Base-by-base conservation (phyloP, 2,797 vertebrate genomes). In the Nothura maculosa region DNA sequence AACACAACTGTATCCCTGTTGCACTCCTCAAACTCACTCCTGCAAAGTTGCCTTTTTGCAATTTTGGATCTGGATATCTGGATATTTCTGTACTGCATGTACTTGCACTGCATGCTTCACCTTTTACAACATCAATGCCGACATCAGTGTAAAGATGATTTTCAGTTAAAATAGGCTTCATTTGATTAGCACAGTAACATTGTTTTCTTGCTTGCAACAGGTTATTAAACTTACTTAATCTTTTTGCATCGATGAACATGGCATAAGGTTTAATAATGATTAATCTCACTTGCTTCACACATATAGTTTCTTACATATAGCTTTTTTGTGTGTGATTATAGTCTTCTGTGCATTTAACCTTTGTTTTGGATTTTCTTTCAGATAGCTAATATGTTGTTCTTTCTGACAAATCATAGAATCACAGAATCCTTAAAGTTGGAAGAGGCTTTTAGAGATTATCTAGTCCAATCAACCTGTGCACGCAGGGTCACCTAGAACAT, bases 311-410 rank as follows among this genome's bases (percentile, higher is more conserved):
- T 62, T 75, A 47, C 21, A 38, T 52, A 38, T 10, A 38, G 15
- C 14, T 55, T 60, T 22, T 52, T 48, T 40, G 14, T 1, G 14
- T 1, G 5, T 6, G 7, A 27, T 50, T 54, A 28, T 10, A 38
- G 12, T 50, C 27, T 62, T 68, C 12, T 18, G 4, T 76, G 9
- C 28, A 66, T 47, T 9, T 75, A 67, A 57, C n/a, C 20, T 76
- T 75, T 40, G 75, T 61, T 68, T 89, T 43, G 67, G 30, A 60
- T 76, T 85, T 87, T 68, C 27, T 79, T 69, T 19, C 6, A 3
- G 50, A 73, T 86, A 86, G 69, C 34, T 66, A 77, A 90, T 79
- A 79, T 32, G 63, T 25, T 91, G 7, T 14, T 89, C 16, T 22
- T 79, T 86, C 12, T 38, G 38, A 38, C 38, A 38, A 38, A 38